Conservation (phyloP, 2,113 vertebrate genomes). For the Morone saxatilis region DNA sequence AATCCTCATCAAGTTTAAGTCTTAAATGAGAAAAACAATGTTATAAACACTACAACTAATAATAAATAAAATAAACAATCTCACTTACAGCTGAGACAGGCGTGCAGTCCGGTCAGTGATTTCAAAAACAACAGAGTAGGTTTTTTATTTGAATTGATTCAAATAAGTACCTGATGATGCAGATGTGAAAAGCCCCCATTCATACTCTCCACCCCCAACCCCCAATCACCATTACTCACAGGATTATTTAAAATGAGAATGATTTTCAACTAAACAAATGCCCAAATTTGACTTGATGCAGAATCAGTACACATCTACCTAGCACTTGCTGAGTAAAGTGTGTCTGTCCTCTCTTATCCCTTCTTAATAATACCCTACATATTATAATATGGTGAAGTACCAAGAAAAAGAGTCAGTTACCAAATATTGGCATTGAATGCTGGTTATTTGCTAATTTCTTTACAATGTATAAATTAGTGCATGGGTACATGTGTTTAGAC, state of each 20-base stretch:
- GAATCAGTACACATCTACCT: no score
- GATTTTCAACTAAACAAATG: neutral
- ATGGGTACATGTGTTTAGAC: neutral
- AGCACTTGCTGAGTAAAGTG: no score
- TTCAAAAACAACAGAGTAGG: neutral
- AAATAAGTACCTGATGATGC: neutral
- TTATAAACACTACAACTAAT: neutral
- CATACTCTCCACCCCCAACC: neutral
- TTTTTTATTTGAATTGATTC: neutral
- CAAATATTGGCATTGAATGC: no score
- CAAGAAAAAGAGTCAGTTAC: no score
- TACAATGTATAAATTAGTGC: no score
- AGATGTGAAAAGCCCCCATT: neutral
- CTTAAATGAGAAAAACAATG: neutral
- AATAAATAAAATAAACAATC: neutral
- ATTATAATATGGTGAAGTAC: no score
- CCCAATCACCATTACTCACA: neutral
- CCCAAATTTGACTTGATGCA: neutral
- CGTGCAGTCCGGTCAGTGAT: neutral
- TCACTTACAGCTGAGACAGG: neutral
- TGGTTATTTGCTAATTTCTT: no score
- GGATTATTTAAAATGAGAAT: neutral
- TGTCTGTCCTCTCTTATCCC: no score
- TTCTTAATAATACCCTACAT: no score
- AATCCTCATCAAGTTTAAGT: neutral